phyloP scores from a whole-genome alignment of 2,797 vertebrate genomes.

The Epinephelus coioides region DNA sequence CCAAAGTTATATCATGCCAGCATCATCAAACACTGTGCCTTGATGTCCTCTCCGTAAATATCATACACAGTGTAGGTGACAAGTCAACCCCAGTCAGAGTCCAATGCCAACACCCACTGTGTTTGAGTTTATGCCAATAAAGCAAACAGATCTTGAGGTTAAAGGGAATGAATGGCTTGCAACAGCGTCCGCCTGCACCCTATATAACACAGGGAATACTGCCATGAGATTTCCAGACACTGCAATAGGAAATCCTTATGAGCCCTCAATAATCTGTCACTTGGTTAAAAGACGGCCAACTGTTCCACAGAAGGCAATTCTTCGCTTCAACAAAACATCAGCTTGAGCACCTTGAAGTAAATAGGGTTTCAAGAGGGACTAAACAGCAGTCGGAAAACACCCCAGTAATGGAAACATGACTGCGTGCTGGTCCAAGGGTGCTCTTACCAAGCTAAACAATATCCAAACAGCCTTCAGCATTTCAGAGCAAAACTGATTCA shows the following conservation, averaged over 20 bases:
- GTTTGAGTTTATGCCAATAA: conserved; percentile 7
- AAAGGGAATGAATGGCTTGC: conserved; percentile 6
- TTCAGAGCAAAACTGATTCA: conserved; percentile 48
- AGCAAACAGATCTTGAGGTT: conserved; percentile 3
- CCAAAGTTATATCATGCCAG: not conserved
- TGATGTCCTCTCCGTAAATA: not conserved
- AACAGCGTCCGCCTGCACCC: not conserved
- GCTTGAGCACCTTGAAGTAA: not conserved
- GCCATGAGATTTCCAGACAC: not conserved
- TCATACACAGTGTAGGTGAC: conserved; percentile 13
- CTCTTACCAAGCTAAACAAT: conserved; percentile 11
- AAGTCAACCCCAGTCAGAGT: conserved; percentile 6
- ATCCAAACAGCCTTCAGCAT: conserved; percentile 44
- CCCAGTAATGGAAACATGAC: not conserved
- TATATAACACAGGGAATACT: not conserved
- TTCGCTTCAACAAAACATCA: conserved; percentile 12
- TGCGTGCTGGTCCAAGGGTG: not conserved
- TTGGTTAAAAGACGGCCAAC: conserved; percentile 19
- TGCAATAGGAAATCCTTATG: not conserved
- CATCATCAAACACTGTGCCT: not conserved
- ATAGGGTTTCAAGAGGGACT: conserved; percentile 12
- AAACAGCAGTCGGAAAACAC: conserved; percentile 4
- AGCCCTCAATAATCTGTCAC: conserved; percentile 5
- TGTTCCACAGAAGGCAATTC: conserved; percentile 14
- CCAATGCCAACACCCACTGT: conserved; percentile 3